These are phyloP conservation scores for Lophotis ruficrista DNA, from an alignment of 2,113 vertebrate species.

Conservation along the genomic window DNA sequence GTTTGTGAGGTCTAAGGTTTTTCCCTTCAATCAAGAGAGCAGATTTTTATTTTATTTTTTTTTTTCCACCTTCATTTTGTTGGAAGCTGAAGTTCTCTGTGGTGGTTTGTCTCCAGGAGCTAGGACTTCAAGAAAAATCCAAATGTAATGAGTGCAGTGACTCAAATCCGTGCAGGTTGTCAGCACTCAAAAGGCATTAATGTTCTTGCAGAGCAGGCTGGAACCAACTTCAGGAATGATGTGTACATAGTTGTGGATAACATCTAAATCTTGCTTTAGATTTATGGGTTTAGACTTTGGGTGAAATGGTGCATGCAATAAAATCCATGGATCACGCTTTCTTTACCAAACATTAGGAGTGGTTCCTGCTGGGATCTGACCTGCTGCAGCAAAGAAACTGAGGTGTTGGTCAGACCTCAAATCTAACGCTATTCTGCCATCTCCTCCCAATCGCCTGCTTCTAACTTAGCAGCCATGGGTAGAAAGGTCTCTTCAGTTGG, in stretches of 20 bases:
- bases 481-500: neutral
- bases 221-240: neutral
- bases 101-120: slow-evolving; percentile 2
- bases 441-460: neutral
- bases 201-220: neutral
- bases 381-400: neutral
- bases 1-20: neutral
- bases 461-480: neutral
- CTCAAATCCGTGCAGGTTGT: neutral
- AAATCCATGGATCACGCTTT: neutral
- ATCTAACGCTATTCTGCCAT: accelerated
- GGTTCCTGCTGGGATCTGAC: neutral
- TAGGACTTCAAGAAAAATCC: neutral
- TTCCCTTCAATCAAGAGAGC: neutral
- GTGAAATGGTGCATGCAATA: neutral
- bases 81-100: neutral
- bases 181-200: neutral
- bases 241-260: neutral
- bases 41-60: neutral
- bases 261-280: neutral
- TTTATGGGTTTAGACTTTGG: neutral
- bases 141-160: neutral
- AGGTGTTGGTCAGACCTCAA: neutral
- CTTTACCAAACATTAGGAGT: neutral
- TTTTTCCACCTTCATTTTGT: neutral